A percentile compares a stretch with the other conserved stretches of the same genome.
These are phyloP conservation scores for Watersipora subatra DNA, from an alignment of 1,140 invertebrate genomes.

Conservation along the genomic window DNA sequence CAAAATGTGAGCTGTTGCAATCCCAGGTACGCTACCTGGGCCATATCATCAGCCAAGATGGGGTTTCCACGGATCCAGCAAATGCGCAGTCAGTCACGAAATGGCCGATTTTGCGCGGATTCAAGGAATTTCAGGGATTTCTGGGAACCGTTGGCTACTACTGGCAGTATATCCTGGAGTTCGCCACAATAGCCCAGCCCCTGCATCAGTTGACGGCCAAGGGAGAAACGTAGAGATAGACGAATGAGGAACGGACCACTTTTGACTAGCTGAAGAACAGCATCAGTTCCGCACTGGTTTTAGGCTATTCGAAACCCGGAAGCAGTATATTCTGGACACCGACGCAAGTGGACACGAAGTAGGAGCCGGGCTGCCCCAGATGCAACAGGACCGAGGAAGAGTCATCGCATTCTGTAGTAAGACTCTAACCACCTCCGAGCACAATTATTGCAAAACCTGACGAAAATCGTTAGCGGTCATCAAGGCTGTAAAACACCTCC, in stretches of 20 bases:
- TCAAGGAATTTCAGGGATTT: constrained; percentile 9
- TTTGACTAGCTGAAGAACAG: constrained; percentile 22
- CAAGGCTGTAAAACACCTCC: not conserved
- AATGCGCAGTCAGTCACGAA: not conserved
- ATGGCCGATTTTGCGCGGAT: not conserved
- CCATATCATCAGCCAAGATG: not conserved
- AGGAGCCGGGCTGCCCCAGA: constrained; percentile 6
- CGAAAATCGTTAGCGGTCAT: too few relatives aligned
- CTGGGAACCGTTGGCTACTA: constrained; percentile 15
- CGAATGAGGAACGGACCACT: constrained; percentile 14
- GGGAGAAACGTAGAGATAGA: constrained; percentile 16
- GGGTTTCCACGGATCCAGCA: not conserved
- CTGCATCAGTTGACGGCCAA: constrained; percentile 23
- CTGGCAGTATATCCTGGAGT: constrained; percentile 33
- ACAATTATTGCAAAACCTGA: too few relatives aligned
- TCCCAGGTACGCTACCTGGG: not conserved
- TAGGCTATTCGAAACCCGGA: constrained; percentile 4
- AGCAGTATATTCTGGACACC: constrained; percentile 10
- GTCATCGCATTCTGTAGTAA: constrained; percentile 41
- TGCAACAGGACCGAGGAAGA: constrained; percentile 18
- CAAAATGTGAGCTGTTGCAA: constrained; percentile 11
- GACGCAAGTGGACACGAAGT: constrained; percentile 6
- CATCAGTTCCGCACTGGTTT: constrained; percentile 10
- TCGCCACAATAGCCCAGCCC: constrained; percentile 28
- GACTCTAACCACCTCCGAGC: too few relatives aligned